Percentiles rank a stretch among this genome's conserved stretches.
These are phyloP conservation scores for Poecile montanus DNA, from an alignment of 2,797 vertebrate species.

Conservation along the genomic window DNA sequence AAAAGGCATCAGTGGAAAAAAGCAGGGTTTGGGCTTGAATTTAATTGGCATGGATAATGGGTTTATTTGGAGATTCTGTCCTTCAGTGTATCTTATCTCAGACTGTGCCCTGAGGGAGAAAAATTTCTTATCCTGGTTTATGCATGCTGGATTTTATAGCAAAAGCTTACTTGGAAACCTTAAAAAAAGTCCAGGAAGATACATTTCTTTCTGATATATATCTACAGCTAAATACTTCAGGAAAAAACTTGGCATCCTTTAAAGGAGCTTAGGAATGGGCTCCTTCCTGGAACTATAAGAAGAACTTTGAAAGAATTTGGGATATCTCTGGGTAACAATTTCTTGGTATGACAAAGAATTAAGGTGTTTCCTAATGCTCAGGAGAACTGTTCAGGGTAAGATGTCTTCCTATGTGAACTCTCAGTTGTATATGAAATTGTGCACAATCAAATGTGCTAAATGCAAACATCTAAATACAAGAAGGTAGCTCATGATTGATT, in stretches of 20 bases:
- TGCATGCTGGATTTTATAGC: neutral
- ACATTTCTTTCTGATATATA: neutral
- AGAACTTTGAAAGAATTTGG: neutral
- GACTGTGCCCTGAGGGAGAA: neutral
- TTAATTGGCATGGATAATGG: neutral
- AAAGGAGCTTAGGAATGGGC: neutral
- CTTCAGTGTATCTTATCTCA: neutral
- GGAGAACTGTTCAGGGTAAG: neutral
- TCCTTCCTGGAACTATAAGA: neutral
- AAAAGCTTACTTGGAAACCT: neutral
- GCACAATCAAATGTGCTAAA: neutral
- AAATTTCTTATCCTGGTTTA: neutral
- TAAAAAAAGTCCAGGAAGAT: neutral
- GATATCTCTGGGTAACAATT: fast-evolving
- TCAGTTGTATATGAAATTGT: neutral
- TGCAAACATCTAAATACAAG: neutral
- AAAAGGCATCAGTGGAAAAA: neutral
- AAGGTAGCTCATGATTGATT: neutral
- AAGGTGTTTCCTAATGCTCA: neutral
- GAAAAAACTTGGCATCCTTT: neutral
- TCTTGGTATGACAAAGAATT: neutral
- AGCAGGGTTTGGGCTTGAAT: neutral
- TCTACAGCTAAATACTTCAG: neutral
- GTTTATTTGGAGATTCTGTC: neutral
- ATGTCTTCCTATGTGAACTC: neutral